These are phyloP conservation scores for Rhodophaea formosa DNA, from an alignment of 2,888 invertebrate species.

Conservation along the genomic window DNA sequence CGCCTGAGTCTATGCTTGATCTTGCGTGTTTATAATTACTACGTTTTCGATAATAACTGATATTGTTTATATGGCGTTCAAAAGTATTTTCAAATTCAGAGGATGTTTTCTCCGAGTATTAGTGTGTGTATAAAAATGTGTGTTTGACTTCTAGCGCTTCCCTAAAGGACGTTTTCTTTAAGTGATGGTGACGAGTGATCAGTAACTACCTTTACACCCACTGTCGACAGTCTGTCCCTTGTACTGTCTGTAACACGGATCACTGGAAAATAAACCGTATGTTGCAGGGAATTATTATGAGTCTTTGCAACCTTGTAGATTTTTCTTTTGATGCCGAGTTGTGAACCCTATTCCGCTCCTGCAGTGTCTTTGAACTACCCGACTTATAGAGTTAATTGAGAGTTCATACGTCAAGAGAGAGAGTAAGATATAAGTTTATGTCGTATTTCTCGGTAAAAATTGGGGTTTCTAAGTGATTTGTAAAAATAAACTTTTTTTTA, in stretches of 20 bases:
- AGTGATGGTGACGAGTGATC: slow-evolving; percentile 70
- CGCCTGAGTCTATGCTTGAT: too few species aligned
- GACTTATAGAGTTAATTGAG: background rate
- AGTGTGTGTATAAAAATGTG: slow-evolving; percentile 40
- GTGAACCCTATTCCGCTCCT: slow-evolving; percentile 1
- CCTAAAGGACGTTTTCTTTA: slow-evolving; percentile 68
- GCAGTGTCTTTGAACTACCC: background rate
- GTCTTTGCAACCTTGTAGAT: slow-evolving; percentile 14
- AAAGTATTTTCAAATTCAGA: background rate
- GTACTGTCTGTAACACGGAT: slow-evolving; percentile 52
- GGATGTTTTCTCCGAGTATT: background rate
- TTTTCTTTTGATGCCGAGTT: slow-evolving; percentile 12
- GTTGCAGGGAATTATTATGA: slow-evolving; percentile 11
- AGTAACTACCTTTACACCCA: slow-evolving; percentile 59
- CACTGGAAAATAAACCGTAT: slow-evolving; percentile 40
- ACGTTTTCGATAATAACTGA: background rate
- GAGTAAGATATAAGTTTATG: background rate
- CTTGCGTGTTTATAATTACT: background rate
- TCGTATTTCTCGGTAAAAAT: too few species aligned
- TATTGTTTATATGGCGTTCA: background rate
- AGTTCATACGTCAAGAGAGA: background rate
- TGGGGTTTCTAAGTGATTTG: too few species aligned
- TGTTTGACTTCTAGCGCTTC: slow-evolving; percentile 78
- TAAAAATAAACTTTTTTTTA: too few species aligned
- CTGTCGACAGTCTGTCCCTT: slow-evolving; percentile 44